Base-by-base conservation (phyloP, 2,888 invertebrate genomes). In the Drosophila algonquin region DNA sequence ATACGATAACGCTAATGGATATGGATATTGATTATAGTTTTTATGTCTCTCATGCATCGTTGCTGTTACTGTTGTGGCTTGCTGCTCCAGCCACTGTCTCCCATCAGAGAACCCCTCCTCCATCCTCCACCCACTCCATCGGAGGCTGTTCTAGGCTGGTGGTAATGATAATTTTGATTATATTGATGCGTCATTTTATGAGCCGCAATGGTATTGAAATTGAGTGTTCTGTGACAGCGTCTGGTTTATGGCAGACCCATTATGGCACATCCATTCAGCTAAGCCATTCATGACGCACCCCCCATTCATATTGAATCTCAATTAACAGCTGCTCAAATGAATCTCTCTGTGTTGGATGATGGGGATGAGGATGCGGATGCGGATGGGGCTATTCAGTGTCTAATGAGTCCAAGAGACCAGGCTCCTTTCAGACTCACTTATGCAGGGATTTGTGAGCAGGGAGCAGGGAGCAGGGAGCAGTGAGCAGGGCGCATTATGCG, bases 21-120 rank as follows among this genome's bases (percentile, higher is more conserved):
- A 86, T 86, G 85, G 89, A 89, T 86, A 86, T 89, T 86, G 85
- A 85, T 85, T 85, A 87, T 85, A 89, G 85, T 89, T 89, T 85
- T 87, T 89, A 87, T 89, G 89, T 55, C 76, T 53, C 78, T 72
- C 69, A 63, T 63, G 58, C 54, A 63, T 71, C 78, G 63, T 60
- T 76, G 68, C 51, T 53, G 70, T 21, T 67, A 62, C 18, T 27
- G 61, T 32, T 44, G 53, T 47, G 24, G 2, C 56, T 48, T 47
- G 47, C 44, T 30, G 3, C 16, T 30, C 30, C 30, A 30, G 30
- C 30, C 12, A 35, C 35, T 35, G 35, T 35, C 30, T 27, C 7
- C 30, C 30, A 27, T 27, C 27, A 1, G 27, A 27, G 27, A 27
- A 27, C 27, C 27, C 27, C 27, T 6, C 7, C 6, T 7, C 2